These are phyloP conservation scores for Nasonia giraulti DNA, from an alignment of 1,140 invertebrate genomes.

Conservation along the genomic window DNA sequence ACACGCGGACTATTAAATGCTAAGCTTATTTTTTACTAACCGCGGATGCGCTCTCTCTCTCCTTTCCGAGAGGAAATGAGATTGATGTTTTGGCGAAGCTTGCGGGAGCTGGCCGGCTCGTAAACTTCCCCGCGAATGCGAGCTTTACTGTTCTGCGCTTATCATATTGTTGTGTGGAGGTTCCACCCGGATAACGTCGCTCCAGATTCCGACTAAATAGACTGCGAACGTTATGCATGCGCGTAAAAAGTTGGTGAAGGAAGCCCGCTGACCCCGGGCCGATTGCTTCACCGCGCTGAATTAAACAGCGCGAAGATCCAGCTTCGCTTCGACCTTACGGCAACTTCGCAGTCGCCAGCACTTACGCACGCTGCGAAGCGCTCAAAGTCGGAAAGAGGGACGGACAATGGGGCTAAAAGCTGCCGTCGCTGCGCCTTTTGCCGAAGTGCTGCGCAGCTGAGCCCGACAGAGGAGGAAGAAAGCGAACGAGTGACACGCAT, in stretches of 20 bases:
- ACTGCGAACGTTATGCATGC: not conserved
- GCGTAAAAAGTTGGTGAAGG: not conserved
- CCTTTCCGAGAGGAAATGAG: not conserved
- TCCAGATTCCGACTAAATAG: not conserved
- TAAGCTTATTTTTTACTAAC: constrained; percentile 7
- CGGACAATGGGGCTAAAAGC: constrained; percentile 43
- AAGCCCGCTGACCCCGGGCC: not conserved
- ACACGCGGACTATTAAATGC: not conserved
- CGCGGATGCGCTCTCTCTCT: not conserved
- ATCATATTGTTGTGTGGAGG: not conserved
- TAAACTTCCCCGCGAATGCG: constrained; percentile 3
- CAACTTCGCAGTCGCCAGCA: constrained; percentile 8
- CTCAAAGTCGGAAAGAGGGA: constrained; percentile 10
- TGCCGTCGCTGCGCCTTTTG: constrained; percentile 55
- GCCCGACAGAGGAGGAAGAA: not conserved
- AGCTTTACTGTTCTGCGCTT: not conserved
- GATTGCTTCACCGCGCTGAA: not conserved
- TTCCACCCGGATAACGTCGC: no score
- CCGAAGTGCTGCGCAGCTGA: constrained; percentile 17
- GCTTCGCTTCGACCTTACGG: not conserved
- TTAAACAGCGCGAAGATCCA: not conserved
- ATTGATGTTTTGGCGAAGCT: not conserved
- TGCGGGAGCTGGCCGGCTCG: not conserved
- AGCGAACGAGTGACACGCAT: not conserved
- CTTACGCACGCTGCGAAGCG: constrained; percentile 32